Percentiles rank a stretch among this genome's conserved stretches.
These are phyloP conservation scores for Neria commutata DNA, from an alignment of 2,888 invertebrate genomes.

Conservation along the genomic window DNA sequence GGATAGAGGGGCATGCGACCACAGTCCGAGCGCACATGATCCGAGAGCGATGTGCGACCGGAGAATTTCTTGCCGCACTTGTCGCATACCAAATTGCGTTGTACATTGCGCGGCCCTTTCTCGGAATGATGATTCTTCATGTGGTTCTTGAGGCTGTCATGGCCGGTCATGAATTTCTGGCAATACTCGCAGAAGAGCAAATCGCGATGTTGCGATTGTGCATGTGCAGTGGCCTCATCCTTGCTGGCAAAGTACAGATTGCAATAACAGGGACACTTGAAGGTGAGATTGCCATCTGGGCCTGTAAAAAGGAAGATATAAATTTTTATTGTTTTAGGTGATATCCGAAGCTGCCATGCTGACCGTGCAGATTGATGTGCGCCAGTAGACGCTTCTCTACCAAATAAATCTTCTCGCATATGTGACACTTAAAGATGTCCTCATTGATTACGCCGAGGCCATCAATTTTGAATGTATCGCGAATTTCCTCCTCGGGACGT, in stretches of 20 bases:
- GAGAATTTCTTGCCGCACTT: conserved; percentile 60
- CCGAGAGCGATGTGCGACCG: conserved; percentile 59
- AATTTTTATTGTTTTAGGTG: background rate
- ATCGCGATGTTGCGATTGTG: conserved; percentile 57
- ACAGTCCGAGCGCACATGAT: conserved; percentile 63
- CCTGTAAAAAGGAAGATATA: conserved; percentile 24
- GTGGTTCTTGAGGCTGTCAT: conserved; percentile 62
- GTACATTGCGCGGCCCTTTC: conserved; percentile 45
- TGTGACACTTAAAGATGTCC: conserved; percentile 52
- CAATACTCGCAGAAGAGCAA: conserved; percentile 62
- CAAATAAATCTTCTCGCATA: conserved; percentile 56
- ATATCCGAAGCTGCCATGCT: background rate
- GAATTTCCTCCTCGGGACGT: conserved; percentile 44
- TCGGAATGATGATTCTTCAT: conserved; percentile 46
- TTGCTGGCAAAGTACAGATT: conserved; percentile 57
- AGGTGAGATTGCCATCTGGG: conserved; percentile 50
- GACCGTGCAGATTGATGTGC: conserved; percentile 56
- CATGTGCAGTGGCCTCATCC: conserved; percentile 60
- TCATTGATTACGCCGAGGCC: conserved; percentile 42
- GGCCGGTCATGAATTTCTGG: conserved; percentile 61
- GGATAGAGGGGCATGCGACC: conserved; percentile 57
- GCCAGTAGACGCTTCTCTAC: conserved; percentile 50
- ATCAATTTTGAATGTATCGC: conserved; percentile 46
- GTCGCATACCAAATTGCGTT: conserved; percentile 55
- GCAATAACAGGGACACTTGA: conserved; percentile 63